A percentile compares a stretch with the other conserved stretches of the same genome.
phyloP scores from a whole-genome alignment of 2,797 vertebrate species.

The Gymnothorax javanicus region DNA sequence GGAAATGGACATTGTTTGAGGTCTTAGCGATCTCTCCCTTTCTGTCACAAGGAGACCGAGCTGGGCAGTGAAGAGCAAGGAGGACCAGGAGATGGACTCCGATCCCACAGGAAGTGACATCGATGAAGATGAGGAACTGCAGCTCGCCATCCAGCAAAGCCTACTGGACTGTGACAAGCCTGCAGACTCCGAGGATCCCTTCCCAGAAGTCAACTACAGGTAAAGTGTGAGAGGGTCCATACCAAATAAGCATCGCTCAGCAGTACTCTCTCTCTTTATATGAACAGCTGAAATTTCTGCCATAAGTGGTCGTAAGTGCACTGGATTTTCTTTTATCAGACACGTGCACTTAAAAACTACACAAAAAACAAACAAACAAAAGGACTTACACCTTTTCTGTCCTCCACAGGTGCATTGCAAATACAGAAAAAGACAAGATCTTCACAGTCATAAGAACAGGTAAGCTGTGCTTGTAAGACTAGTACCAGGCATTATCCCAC shows the following conservation, averaged over 20 bases:
- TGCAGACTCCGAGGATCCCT: slow-evolving; percentile 35
- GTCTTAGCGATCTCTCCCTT: neutral
- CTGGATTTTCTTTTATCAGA: neutral
- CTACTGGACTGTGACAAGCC: slow-evolving; percentile 70
- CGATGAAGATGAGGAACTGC: slow-evolving; percentile 69
- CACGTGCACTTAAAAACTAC: neutral
- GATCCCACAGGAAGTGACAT: slow-evolving; percentile 48
- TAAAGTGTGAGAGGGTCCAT: neutral
- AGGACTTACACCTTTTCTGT: neutral
- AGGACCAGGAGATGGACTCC: slow-evolving; percentile 70
- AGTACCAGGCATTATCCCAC: neutral
- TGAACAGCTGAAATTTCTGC: neutral
- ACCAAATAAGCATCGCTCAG: neutral
- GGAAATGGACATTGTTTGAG: neutral
- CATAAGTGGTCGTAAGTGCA: neutral
- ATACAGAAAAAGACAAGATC: slow-evolving; percentile 63
- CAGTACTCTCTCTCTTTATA: too few relatives aligned
- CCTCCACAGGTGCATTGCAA: slow-evolving; percentile 42
- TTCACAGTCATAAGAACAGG: slow-evolving; percentile 80
- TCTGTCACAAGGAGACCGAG: neutral
- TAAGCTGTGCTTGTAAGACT: slow-evolving; percentile 60
- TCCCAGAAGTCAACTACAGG: slow-evolving; percentile 41
- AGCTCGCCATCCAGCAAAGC: slow-evolving; percentile 85
- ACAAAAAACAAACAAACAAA: neutral
- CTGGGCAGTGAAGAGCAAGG: neutral